Conservation (phyloP, 2,113 vertebrate genomes). For the Phalacrocorax brasilianus region DNA sequence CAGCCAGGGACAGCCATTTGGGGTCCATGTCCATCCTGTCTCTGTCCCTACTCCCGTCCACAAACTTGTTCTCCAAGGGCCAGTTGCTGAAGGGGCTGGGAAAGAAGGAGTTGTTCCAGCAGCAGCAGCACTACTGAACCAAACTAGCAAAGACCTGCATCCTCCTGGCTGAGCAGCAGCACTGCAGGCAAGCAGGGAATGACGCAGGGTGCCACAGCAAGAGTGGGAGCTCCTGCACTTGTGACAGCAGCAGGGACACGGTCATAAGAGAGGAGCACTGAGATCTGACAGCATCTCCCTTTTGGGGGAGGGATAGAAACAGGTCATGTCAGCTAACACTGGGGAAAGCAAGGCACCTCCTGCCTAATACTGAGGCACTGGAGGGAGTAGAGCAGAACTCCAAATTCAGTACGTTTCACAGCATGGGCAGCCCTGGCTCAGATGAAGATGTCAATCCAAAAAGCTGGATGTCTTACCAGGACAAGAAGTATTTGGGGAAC, state of each 20-base stretch:
- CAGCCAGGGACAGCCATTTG: neutral
- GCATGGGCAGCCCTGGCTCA: neutral
- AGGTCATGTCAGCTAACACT: neutral
- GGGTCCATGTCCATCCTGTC: neutral
- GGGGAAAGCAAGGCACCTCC: neutral
- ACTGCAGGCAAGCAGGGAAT: neutral
- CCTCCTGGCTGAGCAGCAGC: neutral
- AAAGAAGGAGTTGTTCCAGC: neutral
- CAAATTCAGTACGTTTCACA: neutral
- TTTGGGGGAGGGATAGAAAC: neutral
- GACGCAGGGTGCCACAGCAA: neutral
- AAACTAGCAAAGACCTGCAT: neutral
- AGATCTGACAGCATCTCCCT: neutral
- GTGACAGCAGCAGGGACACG: neutral
- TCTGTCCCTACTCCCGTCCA: neutral
- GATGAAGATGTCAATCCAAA: neutral
- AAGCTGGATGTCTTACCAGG: slow-evolving; percentile 66
- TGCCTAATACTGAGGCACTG: neutral
- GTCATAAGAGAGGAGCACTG: neutral
- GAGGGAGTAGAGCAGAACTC: neutral
- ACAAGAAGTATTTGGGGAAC: slow-evolving; percentile 72
- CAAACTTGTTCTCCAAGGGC: neutral
- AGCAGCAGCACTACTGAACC: neutral
- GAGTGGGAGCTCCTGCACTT: neutral
- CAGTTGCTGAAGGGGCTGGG: neutral